Base-by-base conservation (phyloP, 1,140 invertebrate genomes). In the Penaeus vannamei region DNA sequence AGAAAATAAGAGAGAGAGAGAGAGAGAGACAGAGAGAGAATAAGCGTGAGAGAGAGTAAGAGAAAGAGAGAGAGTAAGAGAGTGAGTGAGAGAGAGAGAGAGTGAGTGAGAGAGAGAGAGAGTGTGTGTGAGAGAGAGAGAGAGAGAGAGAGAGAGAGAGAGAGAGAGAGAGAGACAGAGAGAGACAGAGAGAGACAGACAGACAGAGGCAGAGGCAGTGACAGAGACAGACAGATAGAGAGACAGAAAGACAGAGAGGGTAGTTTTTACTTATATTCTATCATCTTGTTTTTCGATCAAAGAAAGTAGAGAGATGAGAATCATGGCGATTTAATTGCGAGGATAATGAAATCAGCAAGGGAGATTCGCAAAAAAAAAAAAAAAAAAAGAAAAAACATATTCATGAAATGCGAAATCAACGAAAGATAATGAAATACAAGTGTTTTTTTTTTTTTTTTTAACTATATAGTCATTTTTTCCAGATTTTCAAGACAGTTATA, bases 1-100 rank as follows among this genome's bases (percentile, higher is more conserved):
- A 83, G 80, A 83, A 59, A 83, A 59, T 59, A 59, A 83, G 80
- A 83, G 80, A 83, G 80, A 83, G 80, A 83, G 80, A 83, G 80
- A 83, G 80, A 83, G 80, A 83, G 80, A 83, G 80, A 83, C 36
- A 79, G 76, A 79, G 76, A 79, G 76, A n/a, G n/a, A n/a, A n/a
- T n/a, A n/a, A n/a, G n/a, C n/a, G n/a, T n/a, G n/a, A n/a, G n/a
- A 36, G 32, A 79, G 76, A 79, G 76, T 46, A 46, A 79, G 76
- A 36, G 76, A 77, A 42, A 77, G 76, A 32, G 69, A 72, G 69
- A 72, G 69, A 64, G 62, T 19, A n/a, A 64, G 62, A 64, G 26
- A 19, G 20, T 10, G 32, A 62, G 59, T 62, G 81, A 83, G 20
- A 3, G 1, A 29, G 19, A 8, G 42, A 53, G 8, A 59, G 59